Base-by-base conservation (phyloP, 2,888 invertebrate species). In the Timema cristinae region DNA sequence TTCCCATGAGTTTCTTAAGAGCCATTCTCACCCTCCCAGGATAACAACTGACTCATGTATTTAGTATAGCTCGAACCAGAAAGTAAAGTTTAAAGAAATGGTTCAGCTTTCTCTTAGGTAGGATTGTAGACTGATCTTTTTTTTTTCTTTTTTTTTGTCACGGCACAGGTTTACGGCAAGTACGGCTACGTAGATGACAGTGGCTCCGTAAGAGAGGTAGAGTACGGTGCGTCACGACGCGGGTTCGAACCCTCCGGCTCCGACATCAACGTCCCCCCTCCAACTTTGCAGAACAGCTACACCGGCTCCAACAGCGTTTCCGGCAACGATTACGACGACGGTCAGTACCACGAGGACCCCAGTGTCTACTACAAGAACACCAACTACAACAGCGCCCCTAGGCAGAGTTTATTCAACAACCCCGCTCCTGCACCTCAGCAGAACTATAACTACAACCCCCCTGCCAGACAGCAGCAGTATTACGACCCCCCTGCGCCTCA, bases 141-240 rank as follows among this genome's bases (percentile, higher is more conserved):
- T 32, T 1, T 32, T 32, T 2, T 32, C 4, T 32, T 32, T 32
- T 32, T 32, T n/a, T n/a, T n/a, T n/a, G n/a, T n/a, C 32, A 4
- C 32, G 1, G 32, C 32, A 48, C 63, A 63, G 63, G 93, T 94
- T 0, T 91, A 89, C 69, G 95, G 95, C 73, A 95, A 94, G 81
- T 95, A 94, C 79, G 95, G 95, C n/a, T 95, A 94, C 80, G 86
- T 93, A 0, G 94, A 94, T 77, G 92, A 91, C 78, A 84, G 83
- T 48, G 95, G 95, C 0, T 88, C 87, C 77, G 78, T 87, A 47
- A 86, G 94, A 71, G 93, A 94, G 82, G 88, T 94, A 47, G 93
- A 94, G 75, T 95, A 95, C 79, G 94, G 94, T 4, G 94, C 94
- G 0, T 91, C 90, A 72, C 86, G 88, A 78, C 84, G 92, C 71